phyloP scores from a whole-genome alignment of 1,140 invertebrate species.

The Holotrichia oblita region DNA sequence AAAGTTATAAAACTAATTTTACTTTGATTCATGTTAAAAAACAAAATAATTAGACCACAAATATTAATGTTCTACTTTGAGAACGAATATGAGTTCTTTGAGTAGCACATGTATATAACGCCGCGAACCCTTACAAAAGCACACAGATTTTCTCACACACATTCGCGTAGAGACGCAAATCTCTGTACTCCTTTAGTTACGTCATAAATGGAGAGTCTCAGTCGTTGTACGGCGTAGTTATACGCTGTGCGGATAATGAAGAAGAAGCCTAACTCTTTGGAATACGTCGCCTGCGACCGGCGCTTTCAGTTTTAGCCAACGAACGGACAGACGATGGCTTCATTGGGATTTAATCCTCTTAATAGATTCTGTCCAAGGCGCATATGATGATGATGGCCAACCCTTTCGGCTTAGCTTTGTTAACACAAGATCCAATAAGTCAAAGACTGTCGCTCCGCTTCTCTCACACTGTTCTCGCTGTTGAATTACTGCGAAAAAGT shows the following conservation, averaged over 20 bases:
- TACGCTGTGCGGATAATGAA: constrained; percentile 54
- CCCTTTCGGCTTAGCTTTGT: constrained; percentile 61
- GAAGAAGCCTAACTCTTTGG: constrained; percentile 55
- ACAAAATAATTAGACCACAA: too few species aligned
- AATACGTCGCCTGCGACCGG: constrained; percentile 37
- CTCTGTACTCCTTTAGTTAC: background rate
- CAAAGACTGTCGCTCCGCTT: constrained; percentile 44
- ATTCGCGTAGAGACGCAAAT: background rate
- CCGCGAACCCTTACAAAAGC: background rate
- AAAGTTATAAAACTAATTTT: too few species aligned
- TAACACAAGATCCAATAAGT: constrained; percentile 61
- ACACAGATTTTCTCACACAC: background rate
- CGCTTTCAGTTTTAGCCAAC: constrained; percentile 30
- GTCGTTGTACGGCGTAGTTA: background rate
- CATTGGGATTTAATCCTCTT: constrained; percentile 60
- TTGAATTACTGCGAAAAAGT: background rate
- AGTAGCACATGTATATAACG: background rate
- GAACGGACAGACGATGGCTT: constrained; percentile 53
- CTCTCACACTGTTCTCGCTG: background rate
- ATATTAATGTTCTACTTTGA: too few species aligned
- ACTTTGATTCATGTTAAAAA: too few species aligned
- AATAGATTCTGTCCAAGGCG: constrained; percentile 60
- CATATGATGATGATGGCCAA: constrained; percentile 54
- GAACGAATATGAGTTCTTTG: too few species aligned
- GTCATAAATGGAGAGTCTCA: background rate